Conservation (phyloP, 2,888 invertebrate species). For the Stenchaetothrips biformis region DNA sequence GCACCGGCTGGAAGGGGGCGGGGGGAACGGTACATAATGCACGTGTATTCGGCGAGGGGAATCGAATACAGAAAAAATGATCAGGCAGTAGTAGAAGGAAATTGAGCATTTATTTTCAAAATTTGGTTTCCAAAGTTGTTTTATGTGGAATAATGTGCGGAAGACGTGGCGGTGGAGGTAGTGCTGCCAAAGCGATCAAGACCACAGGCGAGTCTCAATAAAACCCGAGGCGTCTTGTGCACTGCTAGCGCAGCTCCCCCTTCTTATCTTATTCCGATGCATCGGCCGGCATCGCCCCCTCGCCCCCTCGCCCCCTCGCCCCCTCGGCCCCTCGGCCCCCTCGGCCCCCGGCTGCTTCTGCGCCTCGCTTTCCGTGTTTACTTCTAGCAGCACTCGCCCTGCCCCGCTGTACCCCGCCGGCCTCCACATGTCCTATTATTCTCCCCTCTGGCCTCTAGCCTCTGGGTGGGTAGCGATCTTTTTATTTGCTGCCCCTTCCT, state of each 20-base stretch:
- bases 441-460: not conserved
- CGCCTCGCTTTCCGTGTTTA: conserved; percentile 2
- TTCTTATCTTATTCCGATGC: not conserved
- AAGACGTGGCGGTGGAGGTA: no score
- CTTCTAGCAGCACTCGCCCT: not conserved
- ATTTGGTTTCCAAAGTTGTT: no score
- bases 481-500: not conserved
- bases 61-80: no score
- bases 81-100: no score
- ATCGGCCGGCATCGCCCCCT: not conserved
- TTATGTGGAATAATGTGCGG: no score
- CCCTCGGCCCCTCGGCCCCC: not conserved
- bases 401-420: not conserved
- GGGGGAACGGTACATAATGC: not conserved
- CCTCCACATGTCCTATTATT: conserved; percentile 18
- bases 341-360: not conserved
- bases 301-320: no score
- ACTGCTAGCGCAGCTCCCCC: not conserved
- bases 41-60: no score
- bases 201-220: no score
- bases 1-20: not conserved
- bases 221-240: no score
- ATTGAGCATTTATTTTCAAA: no score
- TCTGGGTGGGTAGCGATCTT: not conserved
- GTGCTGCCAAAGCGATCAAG: no score